Base-by-base conservation (phyloP, 2,797 vertebrate species). In the Helicolenus hilgendorfi region DNA sequence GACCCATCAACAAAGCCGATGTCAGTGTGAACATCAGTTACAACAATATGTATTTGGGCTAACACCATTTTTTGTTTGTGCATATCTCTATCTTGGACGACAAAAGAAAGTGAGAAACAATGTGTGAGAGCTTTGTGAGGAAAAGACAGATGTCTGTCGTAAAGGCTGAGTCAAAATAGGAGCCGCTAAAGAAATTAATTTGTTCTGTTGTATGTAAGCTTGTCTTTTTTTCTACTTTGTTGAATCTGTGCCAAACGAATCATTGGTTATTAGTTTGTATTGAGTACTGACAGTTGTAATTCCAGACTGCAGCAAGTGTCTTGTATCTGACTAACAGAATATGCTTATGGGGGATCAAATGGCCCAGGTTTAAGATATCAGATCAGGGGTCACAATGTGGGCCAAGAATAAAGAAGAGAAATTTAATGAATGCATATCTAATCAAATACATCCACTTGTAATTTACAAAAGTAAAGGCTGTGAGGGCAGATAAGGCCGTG, bases 51-150 rank as follows among this genome's bases (percentile, higher is more conserved):
- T 56, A 60, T 91, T 81, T 78, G 38, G 70, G 20, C 29, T 76
- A 63, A 69, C 83, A 68, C 77, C 31, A 3, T 68, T 84, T 81
- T 81, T 22, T 88, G 33, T 79, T 59, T 79, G 45, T 71, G 31
- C n/a, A 20, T 70, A 24, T 78, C 58, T 85, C 24, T 60, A 27
- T 87, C 64, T 77, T 77, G 65, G 81, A 85, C 74, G 69, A 81
- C 79, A 89, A 87, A 83, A 58, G 13, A 79, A 71, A 77, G 90
- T 70, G 90, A 77, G 72, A 91, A 87, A 69, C 56, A 65, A 76
- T 72, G 89, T 88, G 81, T 59, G 70, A 84, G 68, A 79, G 74
- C 72, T 87, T 79, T 87, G 85, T 89, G 75, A 79, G 27, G 59
- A 70, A 45, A 87, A 78, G 75, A 87, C 83, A 84, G 65, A 89